These are phyloP conservation scores for Fabriciana adippe DNA, from an alignment of 2,888 invertebrate genomes.

Conservation along the genomic window DNA sequence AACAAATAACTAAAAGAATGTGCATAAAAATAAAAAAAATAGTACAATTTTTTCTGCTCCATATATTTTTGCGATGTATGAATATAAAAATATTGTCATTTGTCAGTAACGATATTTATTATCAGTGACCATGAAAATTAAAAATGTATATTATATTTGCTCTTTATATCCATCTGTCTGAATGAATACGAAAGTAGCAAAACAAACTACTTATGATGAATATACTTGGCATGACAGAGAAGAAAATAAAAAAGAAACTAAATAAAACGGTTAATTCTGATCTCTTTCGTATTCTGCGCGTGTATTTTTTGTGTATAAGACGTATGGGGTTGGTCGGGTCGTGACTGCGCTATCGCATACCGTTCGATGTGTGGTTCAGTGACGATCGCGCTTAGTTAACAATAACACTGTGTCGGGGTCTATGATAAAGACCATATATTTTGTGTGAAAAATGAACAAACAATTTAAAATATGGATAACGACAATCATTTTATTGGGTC, in stretches of 20 bases:
- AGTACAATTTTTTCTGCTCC: too few relatives aligned
- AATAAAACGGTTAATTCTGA: background rate
- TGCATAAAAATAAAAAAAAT: too few relatives aligned
- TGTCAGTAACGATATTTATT: too few relatives aligned
- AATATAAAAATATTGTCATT: too few relatives aligned
- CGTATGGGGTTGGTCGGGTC: conserved; percentile 18
- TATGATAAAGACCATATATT: too few relatives aligned
- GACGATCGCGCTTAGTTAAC: conserved; percentile 10
- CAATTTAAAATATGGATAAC: conserved; percentile 28
- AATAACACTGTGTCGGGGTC: too few relatives aligned
- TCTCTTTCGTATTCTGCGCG: background rate
- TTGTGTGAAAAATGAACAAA: conserved; percentile 19
- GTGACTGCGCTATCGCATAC: conserved; percentile 22
- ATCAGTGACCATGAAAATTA: too few relatives aligned
- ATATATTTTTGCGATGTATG: too few relatives aligned
- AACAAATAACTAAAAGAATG: too few relatives aligned
- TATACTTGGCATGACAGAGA: background rate
- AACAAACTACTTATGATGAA: background rate
- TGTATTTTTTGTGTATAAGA: conserved; percentile 3
- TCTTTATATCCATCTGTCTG: too few relatives aligned
- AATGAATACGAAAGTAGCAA: too few relatives aligned
- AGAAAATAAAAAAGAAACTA: background rate
- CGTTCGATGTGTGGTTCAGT: conserved; percentile 14
- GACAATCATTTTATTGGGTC: conserved; percentile 24
- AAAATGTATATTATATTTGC: too few relatives aligned